phyloP scores from a whole-genome alignment of 2,113 vertebrate species.

The Miniopterus natalensis region DNA sequence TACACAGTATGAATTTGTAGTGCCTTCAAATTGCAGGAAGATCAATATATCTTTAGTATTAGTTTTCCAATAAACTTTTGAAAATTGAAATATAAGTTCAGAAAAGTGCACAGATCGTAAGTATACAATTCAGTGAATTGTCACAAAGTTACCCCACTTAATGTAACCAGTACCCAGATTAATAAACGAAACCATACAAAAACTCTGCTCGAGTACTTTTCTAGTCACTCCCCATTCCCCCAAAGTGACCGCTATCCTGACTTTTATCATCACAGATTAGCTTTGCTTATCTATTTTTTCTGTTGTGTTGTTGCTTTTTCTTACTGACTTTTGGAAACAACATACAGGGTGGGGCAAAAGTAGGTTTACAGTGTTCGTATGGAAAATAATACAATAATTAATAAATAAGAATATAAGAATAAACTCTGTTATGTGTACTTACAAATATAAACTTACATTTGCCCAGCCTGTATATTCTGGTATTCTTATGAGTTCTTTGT shows the following conservation, averaged over 20 bases:
- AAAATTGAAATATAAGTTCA: slow-evolving; percentile 6
- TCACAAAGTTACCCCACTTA: not conserved
- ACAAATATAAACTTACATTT: not conserved
- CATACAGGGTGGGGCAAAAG: not conserved
- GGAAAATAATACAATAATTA: not conserved
- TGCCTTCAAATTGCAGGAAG: not conserved
- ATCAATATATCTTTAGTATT: not conserved
- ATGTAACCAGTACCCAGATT: not conserved
- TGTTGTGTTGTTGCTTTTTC: not conserved
- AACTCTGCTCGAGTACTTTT: not conserved
- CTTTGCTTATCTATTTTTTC: not conserved
- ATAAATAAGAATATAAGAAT: not conserved
- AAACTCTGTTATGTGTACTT: not conserved
- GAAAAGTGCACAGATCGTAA: not conserved
- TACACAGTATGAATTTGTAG: not conserved
- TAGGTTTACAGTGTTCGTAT: not conserved
- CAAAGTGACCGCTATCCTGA: not conserved
- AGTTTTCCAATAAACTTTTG: not conserved
- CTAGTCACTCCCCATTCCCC: not conserved
- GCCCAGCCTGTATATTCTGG: not conserved
- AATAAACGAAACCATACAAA: not conserved
- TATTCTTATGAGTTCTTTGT: not conserved
- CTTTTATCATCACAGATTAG: not conserved
- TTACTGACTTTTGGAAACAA: not conserved
- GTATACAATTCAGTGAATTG: not conserved